Conservation (phyloP, 2,797 vertebrate species). For the Sardinella longiceps region DNA sequence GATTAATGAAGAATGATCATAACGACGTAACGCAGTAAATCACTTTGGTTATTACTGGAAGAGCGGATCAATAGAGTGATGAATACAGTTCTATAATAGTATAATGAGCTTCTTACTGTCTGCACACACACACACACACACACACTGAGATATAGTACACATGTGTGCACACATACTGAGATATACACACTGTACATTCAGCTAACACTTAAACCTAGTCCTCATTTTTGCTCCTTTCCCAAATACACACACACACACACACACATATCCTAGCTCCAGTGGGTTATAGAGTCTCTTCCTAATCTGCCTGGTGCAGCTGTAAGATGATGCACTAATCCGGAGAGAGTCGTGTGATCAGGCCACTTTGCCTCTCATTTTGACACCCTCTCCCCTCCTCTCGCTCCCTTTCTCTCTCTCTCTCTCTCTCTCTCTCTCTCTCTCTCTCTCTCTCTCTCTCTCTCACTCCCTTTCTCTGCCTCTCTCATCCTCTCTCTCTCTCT, state of each 20-base stretch:
- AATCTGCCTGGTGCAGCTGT: background rate
- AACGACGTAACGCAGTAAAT: no score
- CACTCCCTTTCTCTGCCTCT: background rate
- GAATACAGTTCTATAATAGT: background rate
- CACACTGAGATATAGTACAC: no score
- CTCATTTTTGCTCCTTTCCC: no score
- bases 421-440: background rate
- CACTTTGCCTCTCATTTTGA: conserved; percentile 1
- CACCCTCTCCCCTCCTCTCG: background rate
- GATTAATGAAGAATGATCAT: no score
- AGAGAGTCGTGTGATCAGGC: background rate
- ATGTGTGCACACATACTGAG: no score
- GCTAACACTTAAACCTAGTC: no score
- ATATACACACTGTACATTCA: no score
- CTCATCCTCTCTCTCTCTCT: background rate
- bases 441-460: background rate
- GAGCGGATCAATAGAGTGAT: no score
- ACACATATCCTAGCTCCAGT: no score
- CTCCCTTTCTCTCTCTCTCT: conserved; percentile 14
- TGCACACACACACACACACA: background rate
- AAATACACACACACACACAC: no score
- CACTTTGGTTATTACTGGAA: no score
- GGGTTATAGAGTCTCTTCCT: background rate
- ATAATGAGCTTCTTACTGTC: background rate
- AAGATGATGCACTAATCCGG: conserved; percentile 1